Percentiles rank a stretch among this genome's conserved stretches.
Conservation (phyloP, 2,888 invertebrate genomes). For the Timandra comae region DNA sequence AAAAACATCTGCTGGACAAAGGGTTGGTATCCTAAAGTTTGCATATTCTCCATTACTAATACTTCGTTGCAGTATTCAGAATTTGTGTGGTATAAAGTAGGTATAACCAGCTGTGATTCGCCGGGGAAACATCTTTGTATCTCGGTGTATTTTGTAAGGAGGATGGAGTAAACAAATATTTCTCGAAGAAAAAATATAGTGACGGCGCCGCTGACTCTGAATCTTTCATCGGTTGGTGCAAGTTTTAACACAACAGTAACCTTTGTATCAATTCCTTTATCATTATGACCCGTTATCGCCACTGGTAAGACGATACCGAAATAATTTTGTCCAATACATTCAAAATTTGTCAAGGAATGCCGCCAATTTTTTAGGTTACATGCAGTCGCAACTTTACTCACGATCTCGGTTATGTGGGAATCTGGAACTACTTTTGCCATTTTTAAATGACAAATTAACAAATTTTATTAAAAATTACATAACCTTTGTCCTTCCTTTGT, state of each 20-base stretch:
- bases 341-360: slow-evolving; percentile 35
- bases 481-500: too few species aligned
- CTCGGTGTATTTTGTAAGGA: slow-evolving; percentile 39
- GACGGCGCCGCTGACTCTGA: slow-evolving; percentile 57
- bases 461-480: too few species aligned
- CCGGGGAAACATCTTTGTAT: slow-evolving; percentile 28
- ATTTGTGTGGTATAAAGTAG: slow-evolving; percentile 46
- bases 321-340: slow-evolving; percentile 57
- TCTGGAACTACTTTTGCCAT: slow-evolving; percentile 2
- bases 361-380: slow-evolving; percentile 23
- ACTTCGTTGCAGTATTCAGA: slow-evolving; percentile 51
- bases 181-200: slow-evolving; percentile 54
- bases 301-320: slow-evolving; percentile 58
- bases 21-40: slow-evolving; percentile 40
- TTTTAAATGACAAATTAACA: too few species aligned
- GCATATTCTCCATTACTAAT: slow-evolving; percentile 56
- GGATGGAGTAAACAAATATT: slow-evolving; percentile 48
- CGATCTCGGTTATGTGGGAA: slow-evolving; percentile 6
- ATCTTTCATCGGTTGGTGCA: slow-evolving; percentile 58
- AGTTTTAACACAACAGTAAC: slow-evolving; percentile 52
- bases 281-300: slow-evolving; percentile 30
- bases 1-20: slow-evolving; percentile 39
- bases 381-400: slow-evolving; percentile 2
- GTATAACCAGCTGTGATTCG: slow-evolving; percentile 31
- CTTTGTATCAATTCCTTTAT: slow-evolving; percentile 18